Percentiles rank a stretch among this genome's conserved stretches.
Conservation (phyloP, 2,797 vertebrate species). For the Enteromius trimaculatus region DNA sequence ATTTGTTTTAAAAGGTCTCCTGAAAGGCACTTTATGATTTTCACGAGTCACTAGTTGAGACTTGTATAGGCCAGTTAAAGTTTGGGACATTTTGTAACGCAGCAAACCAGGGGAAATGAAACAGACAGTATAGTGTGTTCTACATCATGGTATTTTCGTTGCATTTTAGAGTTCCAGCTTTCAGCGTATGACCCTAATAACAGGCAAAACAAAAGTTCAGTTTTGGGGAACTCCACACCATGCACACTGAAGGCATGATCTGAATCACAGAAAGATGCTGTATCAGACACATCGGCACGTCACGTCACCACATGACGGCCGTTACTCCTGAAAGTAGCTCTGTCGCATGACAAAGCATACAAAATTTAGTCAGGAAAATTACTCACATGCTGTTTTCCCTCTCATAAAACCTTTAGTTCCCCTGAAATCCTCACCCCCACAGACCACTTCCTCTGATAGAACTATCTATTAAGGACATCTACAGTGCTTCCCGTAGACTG, state of each 20-base stretch:
- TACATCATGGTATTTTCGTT: not conserved
- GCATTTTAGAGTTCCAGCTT: not conserved
- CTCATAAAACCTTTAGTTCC: not conserved
- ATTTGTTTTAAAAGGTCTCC: not conserved
- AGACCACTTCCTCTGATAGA: slow-evolving; percentile 1
- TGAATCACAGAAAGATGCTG: not conserved
- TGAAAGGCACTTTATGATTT: not conserved
- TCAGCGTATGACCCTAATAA: not conserved
- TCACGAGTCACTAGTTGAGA: not conserved
- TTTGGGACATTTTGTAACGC: not conserved
- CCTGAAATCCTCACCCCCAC: not conserved
- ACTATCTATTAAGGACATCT: slow-evolving; percentile 20
- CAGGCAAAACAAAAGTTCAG: not conserved
- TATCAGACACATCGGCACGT: not conserved
- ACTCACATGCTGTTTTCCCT: not conserved
- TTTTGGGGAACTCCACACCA: slow-evolving; percentile 16
- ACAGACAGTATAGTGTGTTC: not conserved
- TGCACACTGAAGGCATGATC: not conserved
- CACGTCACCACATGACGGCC: not conserved
- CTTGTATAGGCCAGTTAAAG: not conserved
- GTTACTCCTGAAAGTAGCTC: not conserved
- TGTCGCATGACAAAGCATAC: not conserved
- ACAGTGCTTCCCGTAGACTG: not conserved
- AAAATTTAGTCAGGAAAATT: not conserved
- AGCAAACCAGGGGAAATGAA: not conserved